Percentiles rank a stretch among this genome's conserved stretches.
Evolutionary conservation across 2,113 vertebrate species (phyloP).

Genomic region (Willisornis vidua): DNA sequence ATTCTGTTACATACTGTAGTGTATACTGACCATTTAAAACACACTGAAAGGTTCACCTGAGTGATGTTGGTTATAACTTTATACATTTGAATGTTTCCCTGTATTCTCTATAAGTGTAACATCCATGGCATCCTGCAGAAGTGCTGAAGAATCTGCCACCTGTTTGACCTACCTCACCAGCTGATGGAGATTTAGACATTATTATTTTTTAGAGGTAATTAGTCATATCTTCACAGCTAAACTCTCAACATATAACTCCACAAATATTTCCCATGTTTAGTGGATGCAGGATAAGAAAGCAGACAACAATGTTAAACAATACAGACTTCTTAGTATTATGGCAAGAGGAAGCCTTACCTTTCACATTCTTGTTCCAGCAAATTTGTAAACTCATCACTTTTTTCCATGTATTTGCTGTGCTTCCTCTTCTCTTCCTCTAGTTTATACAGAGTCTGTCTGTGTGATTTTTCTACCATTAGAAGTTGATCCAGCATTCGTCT

Average conservation of each 20-base stretch:
- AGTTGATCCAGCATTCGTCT: constrained; percentile 82
- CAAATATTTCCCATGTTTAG: background rate
- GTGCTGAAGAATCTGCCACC: background rate
- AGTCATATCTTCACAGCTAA: background rate
- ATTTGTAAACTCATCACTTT: constrained; percentile 81
- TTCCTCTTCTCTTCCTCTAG: constrained; percentile 85
- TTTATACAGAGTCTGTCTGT: constrained; percentile 75
- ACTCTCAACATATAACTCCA: background rate
- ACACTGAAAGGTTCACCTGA: background rate
- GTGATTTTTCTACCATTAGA: constrained; percentile 81
- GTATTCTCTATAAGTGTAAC: background rate
- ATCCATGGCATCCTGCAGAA: background rate
- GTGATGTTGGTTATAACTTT: background rate
- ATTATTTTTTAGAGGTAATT: background rate
- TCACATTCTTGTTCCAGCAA: constrained; percentile 87
- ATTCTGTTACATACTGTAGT: background rate
- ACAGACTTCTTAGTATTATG: background rate
- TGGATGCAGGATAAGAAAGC: background rate
- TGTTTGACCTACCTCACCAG: background rate
- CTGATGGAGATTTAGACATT: background rate
- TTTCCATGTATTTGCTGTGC: constrained; percentile 81
- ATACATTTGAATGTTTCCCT: background rate
- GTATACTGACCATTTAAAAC: background rate
- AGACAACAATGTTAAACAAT: background rate
- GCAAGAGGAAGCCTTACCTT: constrained; percentile 81